phyloP scores from a whole-genome alignment of 2,888 invertebrate species.

The Acleris sparsana region DNA sequence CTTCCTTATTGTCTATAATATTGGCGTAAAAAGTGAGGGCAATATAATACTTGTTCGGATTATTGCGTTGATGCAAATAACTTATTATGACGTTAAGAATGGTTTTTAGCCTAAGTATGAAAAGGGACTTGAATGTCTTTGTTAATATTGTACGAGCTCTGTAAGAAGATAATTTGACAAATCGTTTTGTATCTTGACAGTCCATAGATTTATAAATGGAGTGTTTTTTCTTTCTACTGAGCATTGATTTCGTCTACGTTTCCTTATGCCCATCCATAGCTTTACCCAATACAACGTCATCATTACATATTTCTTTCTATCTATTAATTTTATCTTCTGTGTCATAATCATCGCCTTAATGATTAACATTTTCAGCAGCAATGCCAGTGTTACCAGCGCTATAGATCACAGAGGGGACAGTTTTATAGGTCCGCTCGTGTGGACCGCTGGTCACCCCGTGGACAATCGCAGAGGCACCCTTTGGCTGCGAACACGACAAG shows the following conservation, averaged over 20 bases:
- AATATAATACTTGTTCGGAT: slow-evolving; percentile 25
- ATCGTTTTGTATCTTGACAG: no score
- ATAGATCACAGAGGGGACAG: slow-evolving; percentile 27
- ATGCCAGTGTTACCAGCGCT: background rate
- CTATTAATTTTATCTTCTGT: background rate
- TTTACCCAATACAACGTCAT: no score
- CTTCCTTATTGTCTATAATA: slow-evolving; percentile 38
- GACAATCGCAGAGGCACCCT: background rate
- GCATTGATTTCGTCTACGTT: no score
- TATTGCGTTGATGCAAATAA: slow-evolving; percentile 12
- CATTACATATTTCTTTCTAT: background rate
- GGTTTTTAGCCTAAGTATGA: background rate
- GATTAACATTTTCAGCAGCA: background rate
- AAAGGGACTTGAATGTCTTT: background rate
- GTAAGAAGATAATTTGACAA: no score
- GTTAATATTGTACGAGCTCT: background rate
- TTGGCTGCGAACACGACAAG: slow-evolving; percentile 15
- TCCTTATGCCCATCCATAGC: no score
- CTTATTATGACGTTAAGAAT: background rate
- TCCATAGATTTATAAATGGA: no score
- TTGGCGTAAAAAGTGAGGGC: slow-evolving; percentile 33
- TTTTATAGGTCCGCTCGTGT: slow-evolving; percentile 29
- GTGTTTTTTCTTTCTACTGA: no score
- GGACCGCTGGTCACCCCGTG: slow-evolving; percentile 3
- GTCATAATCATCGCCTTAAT: background rate